Conservation (phyloP, 1,140 invertebrate genomes). For the Lepidurus packardi region DNA sequence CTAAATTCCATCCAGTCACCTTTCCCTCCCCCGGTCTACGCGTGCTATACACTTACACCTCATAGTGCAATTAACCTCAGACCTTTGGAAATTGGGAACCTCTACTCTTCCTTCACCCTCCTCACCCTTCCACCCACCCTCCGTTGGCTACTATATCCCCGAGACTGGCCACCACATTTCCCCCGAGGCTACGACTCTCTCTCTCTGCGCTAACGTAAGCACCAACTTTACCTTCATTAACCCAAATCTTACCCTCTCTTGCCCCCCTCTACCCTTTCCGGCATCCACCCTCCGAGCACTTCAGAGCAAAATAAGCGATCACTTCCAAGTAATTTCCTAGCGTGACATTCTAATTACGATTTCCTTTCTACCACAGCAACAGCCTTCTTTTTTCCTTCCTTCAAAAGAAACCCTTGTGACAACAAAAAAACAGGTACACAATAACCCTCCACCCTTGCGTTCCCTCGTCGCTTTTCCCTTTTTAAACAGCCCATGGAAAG, state of each 20-base stretch:
- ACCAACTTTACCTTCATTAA: not conserved
- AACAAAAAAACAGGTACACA: not conserved
- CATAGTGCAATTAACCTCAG: not conserved
- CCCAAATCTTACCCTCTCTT: not conserved
- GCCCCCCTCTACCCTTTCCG: not conserved
- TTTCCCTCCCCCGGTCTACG: not conserved
- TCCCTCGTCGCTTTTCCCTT: not conserved
- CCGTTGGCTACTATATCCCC: not conserved
- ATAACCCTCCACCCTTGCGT: not conserved
- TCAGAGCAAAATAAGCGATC: slow-evolving; percentile 31
- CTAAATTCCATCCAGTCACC: not conserved
- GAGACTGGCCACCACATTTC: not conserved
- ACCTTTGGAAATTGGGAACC: slow-evolving; percentile 1
- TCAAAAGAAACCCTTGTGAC: not conserved
- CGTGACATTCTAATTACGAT: slow-evolving; percentile 26
- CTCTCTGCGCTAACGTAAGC: not conserved
- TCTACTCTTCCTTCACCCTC: not conserved
- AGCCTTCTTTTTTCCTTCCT: not conserved
- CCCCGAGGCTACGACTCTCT: not conserved
- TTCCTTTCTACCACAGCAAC: not conserved
- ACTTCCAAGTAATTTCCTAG: slow-evolving; percentile 34
- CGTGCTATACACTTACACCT: not conserved
- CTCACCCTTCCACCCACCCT: not conserved
- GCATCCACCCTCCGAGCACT: not conserved
- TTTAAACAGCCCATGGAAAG: not conserved